Conservation (phyloP, 2,888 invertebrate species). For the Metacarcinus magister region DNA sequence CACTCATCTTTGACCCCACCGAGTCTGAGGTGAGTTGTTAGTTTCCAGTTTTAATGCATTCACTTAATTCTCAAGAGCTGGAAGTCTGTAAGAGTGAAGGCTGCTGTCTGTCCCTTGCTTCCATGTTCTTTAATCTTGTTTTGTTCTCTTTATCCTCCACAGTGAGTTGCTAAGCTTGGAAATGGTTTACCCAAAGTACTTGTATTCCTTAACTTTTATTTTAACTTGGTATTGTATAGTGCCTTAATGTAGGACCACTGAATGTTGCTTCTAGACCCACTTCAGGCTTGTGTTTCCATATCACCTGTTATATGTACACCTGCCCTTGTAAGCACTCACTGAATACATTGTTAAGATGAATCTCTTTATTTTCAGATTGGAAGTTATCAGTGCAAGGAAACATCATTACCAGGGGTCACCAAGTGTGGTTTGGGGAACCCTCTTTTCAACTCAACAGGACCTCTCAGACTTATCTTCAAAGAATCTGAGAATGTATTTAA, state of each 20-base stretch:
- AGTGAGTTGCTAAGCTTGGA: not conserved
- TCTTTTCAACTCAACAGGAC: conserved; percentile 88
- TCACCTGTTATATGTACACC: not conserved
- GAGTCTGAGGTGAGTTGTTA: conserved; percentile 87
- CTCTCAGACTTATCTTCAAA: conserved; percentile 91
- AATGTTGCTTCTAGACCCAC: not conserved
- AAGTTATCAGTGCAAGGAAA: conserved; percentile 82
- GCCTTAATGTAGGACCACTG: not conserved
- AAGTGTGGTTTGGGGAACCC: conserved; percentile 90
- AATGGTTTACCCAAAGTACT: too few relatives aligned
- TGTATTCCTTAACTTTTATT: too few relatives aligned
- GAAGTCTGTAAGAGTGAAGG: not conserved
- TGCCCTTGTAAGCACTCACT: not conserved
- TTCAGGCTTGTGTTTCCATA: not conserved
- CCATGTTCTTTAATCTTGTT: not conserved
- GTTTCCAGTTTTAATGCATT: not conserved
- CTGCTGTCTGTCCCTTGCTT: too few relatives aligned
- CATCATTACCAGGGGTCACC: conserved; percentile 54
- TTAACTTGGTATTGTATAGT: too few relatives aligned
- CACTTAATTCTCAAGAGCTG: too few relatives aligned
- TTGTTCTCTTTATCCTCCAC: not conserved
- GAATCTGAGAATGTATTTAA: conserved; percentile 91
- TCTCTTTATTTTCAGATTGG: conserved; percentile 66
- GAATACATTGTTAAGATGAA: not conserved
- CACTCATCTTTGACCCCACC: conserved; percentile 91